Base-by-base conservation (phyloP, 2,888 invertebrate genomes). In the Campoletis raptor region DNA sequence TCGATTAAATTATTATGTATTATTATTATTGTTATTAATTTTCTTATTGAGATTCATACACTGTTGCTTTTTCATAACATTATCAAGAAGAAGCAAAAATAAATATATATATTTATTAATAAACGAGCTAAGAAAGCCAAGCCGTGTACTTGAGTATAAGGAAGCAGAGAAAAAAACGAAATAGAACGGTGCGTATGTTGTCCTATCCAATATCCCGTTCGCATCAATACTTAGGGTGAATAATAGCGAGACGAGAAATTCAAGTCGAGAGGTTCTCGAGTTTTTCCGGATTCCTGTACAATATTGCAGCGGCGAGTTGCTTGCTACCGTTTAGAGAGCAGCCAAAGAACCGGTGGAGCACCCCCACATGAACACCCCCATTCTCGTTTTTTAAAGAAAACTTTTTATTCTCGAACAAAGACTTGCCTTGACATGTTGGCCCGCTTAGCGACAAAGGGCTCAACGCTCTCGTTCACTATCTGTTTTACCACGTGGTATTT, bases 391-490 rank as follows among this genome's bases (percentile, higher is more conserved):
- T 80, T 84, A 24, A 30, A 61, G 30, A 30, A 61, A 61, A 61
- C 30, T 82, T 74, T 78, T 64, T 69, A 79, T 74, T 73, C n/a
- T 42, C 57, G 79, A 83, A 88, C 72, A 87, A 89, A 87, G 85
- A 82, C 64, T 83, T 78, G 79, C 86, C 87, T 89, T 89, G 89
- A 89, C 90, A 87, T 89, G 89, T 90, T 88, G 89, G 88, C 85
- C 89, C 85, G 89, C 85, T 85, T 85, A 69, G 84, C 76, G 70
- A 89, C 89, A 88, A 90, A 87, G 79, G 85, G 48, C 79, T 84
- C 87, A 85, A 86, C 85, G 86, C 85, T 67, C 87, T 81, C 69
- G 30, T 52, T 70, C 66, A 42, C 66, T 66, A 69, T 66, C 80
- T 67, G 40, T 81, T 61, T 64, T 76, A 36, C 40, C 70, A 52